Evolutionary conservation across 2,113 vertebrate genomes (phyloP).

Genomic region (Malurus alboscapulatus): DNA sequence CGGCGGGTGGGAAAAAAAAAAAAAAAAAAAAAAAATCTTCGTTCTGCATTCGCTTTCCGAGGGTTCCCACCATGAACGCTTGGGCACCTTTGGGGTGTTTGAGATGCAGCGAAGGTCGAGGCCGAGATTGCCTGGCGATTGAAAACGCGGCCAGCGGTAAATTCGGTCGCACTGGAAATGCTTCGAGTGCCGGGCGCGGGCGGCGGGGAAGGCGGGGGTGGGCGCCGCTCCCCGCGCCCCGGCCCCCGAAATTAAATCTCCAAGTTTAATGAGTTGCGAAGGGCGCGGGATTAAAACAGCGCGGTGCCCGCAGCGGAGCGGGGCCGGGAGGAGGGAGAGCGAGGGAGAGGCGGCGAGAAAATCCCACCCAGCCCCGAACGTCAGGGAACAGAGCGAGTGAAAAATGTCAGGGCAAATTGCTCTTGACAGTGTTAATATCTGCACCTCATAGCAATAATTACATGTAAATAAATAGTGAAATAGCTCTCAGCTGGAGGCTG

Average conservation of each 20-base stretch:
- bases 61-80: background rate
- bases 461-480: slow-evolving; percentile 99
- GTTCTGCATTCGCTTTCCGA: background rate
- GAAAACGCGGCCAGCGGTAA: slow-evolving; percentile 50
- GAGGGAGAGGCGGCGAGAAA: background rate
- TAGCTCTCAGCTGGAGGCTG: slow-evolving; percentile 97
- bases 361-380: slow-evolving; percentile 71
- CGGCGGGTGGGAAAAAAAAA: background rate
- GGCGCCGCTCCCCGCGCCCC: slow-evolving; percentile 52
- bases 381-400: slow-evolving; percentile 87
- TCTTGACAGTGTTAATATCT: slow-evolving; percentile 99
- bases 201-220: slow-evolving; percentile 54
- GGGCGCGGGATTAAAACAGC: slow-evolving; percentile 42
- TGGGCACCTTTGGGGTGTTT: slow-evolving; percentile 46
- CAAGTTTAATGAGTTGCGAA: slow-evolving; percentile 84
- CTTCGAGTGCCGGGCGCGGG: slow-evolving; percentile 76
- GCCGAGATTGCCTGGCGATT: slow-evolving; percentile 80
- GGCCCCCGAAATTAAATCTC: slow-evolving; percentile 82
- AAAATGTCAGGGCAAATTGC: slow-evolving; percentile 99
- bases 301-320: background rate
- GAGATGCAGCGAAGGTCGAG: slow-evolving; percentile 77
- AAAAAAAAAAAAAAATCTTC: background rate
- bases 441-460: slow-evolving; percentile 99
- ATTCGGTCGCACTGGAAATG: slow-evolving; percentile 66
- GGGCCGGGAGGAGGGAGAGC: background rate